Conservation (phyloP, 2,888 invertebrate genomes). For the Pseudanteris insignis region DNA sequence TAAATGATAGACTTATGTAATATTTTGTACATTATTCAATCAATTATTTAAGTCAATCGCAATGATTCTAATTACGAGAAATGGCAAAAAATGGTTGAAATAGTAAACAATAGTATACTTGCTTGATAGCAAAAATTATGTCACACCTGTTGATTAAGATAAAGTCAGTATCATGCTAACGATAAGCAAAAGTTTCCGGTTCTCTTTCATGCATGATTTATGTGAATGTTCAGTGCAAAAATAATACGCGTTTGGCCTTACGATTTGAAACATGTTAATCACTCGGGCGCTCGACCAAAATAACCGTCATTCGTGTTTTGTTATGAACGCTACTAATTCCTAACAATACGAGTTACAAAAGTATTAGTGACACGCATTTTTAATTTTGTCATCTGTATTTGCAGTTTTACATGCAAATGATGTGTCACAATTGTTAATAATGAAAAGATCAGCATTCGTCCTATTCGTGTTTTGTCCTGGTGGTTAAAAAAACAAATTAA, state of each 20-base stretch:
- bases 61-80: no score
- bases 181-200: no score
- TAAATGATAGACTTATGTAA: no score
- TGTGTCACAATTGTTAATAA: no score
- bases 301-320: constrained; percentile 27
- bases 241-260: constrained; percentile 12
- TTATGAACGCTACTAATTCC: constrained; percentile 16
- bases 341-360: constrained; percentile 16
- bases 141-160: constrained; percentile 29
- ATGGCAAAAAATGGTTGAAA: no score
- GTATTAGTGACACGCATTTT: constrained; percentile 2
- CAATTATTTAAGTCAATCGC: no score
- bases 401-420: constrained; percentile 1
- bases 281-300: constrained; percentile 22
- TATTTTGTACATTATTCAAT: no score
- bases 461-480: no score
- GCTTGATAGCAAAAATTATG: constrained; percentile 24
- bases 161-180: constrained; percentile 9
- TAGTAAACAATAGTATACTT: no score
- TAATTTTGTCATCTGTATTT: not conserved
- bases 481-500: constrained; percentile 12
- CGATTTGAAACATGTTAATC: constrained; percentile 30
- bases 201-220: constrained; percentile 25
- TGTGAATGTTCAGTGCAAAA: constrained; percentile 9
- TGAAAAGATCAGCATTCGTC: no score